Evolutionary conservation across 2,888 invertebrate genomes (phyloP).

Genomic region (Caenorhabditis japonica): DNA sequence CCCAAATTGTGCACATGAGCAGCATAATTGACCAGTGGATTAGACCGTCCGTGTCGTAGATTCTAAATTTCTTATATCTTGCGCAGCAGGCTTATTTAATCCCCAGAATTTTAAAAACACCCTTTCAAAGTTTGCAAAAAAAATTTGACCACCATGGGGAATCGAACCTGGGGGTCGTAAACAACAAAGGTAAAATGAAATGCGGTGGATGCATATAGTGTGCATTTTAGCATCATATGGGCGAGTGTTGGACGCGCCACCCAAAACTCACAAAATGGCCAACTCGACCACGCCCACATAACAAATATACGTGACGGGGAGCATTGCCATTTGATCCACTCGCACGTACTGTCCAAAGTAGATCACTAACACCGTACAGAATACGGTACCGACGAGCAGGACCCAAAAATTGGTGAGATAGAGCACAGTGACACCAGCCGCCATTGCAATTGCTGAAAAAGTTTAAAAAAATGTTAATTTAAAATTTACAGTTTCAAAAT

Average conservation of each 20-base stretch:
- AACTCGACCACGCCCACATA: constrained; percentile 37
- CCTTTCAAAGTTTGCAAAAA: too few species aligned
- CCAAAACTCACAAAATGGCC: constrained; percentile 30
- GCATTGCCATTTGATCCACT: constrained; percentile 24
- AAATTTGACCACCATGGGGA: too few species aligned
- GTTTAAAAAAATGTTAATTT: too few species aligned
- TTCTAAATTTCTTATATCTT: too few species aligned
- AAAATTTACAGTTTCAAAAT: too few species aligned
- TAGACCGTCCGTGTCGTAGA: constrained; percentile 31
- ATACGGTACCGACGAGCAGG: background rate
- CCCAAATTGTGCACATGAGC: constrained; percentile 19
- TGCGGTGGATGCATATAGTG: too few species aligned
- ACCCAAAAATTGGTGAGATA: constrained; percentile 28
- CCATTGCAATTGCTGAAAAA: constrained; percentile 15
- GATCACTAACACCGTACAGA: background rate
- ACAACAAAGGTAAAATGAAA: too few species aligned
- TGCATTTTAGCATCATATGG: too few species aligned
- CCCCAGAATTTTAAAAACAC: too few species aligned
- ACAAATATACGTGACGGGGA: constrained; percentile 40
- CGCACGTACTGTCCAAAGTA: constrained; percentile 4
- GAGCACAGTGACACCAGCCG: constrained; percentile 1
- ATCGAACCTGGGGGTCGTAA: too few species aligned
- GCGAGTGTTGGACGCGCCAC: too few species aligned
- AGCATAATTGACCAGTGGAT: constrained; percentile 38
- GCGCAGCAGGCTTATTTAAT: too few species aligned